Percentiles rank a stretch among this genome's conserved stretches.
Conservation (phyloP, 2,888 invertebrate species). For the Aspidiotus destructor region DNA sequence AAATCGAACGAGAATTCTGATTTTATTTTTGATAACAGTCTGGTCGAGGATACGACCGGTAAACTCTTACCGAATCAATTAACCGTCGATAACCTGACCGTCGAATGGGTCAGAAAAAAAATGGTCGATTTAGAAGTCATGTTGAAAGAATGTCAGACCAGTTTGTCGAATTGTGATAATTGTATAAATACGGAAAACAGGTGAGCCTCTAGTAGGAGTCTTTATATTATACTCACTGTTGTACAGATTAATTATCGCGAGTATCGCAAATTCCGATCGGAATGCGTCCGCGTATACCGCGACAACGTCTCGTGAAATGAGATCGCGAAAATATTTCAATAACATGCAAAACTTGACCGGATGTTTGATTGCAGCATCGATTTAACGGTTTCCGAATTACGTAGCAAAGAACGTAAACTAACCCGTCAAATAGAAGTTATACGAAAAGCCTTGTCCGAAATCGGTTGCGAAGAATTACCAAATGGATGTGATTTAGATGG, state of each 20-base stretch:
- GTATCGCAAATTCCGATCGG: background rate
- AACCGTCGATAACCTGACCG: conserved; percentile 84
- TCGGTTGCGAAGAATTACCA: conserved; percentile 79
- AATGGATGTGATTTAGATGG: conserved; percentile 70
- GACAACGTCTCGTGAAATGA: background rate
- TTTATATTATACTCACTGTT: background rate
- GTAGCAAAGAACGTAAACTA: conserved; percentile 74
- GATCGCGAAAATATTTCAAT: background rate
- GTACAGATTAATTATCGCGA: conserved; percentile 3
- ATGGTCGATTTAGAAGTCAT: conserved; percentile 65
- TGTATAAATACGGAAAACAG: conserved; percentile 10
- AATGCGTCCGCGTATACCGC: too few species aligned
- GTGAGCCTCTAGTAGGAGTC: background rate
- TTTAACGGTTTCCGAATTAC: conserved; percentile 62
- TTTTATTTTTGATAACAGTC: conserved; percentile 76
- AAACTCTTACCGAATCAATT: conserved; percentile 76
- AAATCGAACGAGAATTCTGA: conserved; percentile 52
- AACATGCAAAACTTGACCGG: background rate
- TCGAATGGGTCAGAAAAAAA: conserved; percentile 76
- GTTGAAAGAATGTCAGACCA: conserved; percentile 69
- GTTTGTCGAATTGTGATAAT: conserved; percentile 46
- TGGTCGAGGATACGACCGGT: conserved; percentile 80
- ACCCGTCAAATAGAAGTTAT: conserved; percentile 74
- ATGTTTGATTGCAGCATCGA: conserved; percentile 35
- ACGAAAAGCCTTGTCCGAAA: conserved; percentile 69